Conservation (phyloP, 2,888 invertebrate genomes). For the Eristalis pertinax region DNA sequence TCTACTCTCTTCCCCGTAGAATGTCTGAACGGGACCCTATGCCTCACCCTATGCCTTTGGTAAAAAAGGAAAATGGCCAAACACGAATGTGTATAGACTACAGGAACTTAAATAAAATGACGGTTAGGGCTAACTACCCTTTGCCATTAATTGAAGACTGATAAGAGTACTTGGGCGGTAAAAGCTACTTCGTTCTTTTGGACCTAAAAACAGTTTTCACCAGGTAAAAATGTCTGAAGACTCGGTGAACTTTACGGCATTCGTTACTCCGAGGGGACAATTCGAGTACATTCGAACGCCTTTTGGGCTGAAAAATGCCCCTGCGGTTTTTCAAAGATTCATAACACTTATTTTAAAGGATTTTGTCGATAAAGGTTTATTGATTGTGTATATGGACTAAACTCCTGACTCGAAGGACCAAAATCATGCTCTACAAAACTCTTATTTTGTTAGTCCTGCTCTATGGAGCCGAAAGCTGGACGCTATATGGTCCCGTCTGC, state of each 20-base stretch:
- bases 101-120: slow-evolving; percentile 8
- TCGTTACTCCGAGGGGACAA: not conserved
- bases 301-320: slow-evolving; percentile 33
- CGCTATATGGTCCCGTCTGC: too few species aligned
- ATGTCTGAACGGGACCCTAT: too few species aligned
- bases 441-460: too few species aligned
- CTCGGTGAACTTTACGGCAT: not conserved
- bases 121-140: slow-evolving; percentile 8
- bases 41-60: too few species aligned
- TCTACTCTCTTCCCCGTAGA: too few species aligned
- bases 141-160: slow-evolving; percentile 10
- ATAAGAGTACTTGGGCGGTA: not conserved
- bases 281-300: not conserved
- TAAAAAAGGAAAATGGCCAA: slow-evolving; percentile 6
- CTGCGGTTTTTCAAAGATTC: not conserved
- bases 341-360: slow-evolving; percentile 20
- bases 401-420: too few species aligned
- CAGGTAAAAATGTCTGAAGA: not conserved
- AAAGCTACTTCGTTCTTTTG: not conserved
- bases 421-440: too few species aligned
- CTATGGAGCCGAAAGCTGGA: too few species aligned
- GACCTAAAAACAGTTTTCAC: not conserved
- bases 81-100: slow-evolving; percentile 6
- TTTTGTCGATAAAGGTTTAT: slow-evolving; percentile 29
- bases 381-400: too few species aligned